These are phyloP conservation scores for Drosophila formosana DNA, from an alignment of 2,888 invertebrate species.

Conservation along the genomic window DNA sequence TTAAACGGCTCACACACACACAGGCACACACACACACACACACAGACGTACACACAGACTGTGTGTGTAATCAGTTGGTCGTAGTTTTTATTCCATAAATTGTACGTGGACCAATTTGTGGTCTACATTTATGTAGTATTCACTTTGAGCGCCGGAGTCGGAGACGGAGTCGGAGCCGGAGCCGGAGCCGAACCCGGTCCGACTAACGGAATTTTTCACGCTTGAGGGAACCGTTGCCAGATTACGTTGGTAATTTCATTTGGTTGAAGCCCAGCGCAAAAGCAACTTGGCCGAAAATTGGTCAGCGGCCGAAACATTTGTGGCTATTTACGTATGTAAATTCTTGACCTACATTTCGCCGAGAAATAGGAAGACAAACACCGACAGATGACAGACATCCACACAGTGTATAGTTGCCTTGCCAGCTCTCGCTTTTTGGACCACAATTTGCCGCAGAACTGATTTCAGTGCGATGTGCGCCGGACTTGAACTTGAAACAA, in stretches of 20 bases:
- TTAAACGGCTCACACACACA: neutral
- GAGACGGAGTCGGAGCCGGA: neutral
- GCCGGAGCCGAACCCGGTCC: neutral
- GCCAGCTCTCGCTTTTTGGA: neutral
- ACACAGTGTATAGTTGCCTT: neutral
- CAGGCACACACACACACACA: neutral
- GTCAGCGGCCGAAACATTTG: conserved; percentile 42
- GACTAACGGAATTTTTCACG: conserved; percentile 47
- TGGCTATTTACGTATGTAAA: conserved; percentile 47
- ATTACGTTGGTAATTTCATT: conserved; percentile 55
- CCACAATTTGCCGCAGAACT: neutral
- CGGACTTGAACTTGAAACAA: conserved; percentile 1
- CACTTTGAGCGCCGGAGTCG: conserved; percentile 6
- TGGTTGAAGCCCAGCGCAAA: conserved; percentile 23
- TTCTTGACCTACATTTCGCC: conserved; percentile 52
- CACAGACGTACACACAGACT: neutral
- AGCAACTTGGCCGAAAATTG: conserved; percentile 42
- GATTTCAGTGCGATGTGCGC: neutral
- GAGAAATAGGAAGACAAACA: neutral
- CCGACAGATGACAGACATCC: conserved; percentile 1
- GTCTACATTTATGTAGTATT: neutral
- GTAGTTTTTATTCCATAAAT: conserved; percentile 14
- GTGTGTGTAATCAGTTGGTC: neutral
- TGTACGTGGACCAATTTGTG: conserved; percentile 8
- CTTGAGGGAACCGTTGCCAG: conserved; percentile 38